Base-by-base conservation (phyloP, 2,888 invertebrate species). In the Morpho helenor region DNA sequence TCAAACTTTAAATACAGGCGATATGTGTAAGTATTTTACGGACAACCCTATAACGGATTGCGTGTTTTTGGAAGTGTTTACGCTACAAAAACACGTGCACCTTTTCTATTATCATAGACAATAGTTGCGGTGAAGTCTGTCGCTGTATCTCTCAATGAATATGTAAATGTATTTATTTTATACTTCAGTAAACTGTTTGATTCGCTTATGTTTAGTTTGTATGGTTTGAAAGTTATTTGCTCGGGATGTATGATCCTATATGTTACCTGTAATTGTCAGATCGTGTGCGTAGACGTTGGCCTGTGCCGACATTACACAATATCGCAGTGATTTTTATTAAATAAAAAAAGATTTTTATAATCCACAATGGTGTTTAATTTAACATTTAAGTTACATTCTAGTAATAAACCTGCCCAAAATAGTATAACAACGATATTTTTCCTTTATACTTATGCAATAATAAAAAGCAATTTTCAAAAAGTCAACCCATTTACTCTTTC, bases 301-400 rank as follows among this genome's bases (percentile, higher is more conserved):
- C 39, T 61, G 59, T 73, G 74, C 73, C 76, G 73, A 68, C 73
- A 68, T 67, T 72, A 78, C 80, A 82, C 77, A 76, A 77, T 79
- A 81, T 82, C 82, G 82, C 89, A 88, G 86, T 89, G 87, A 81
- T 86, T 88, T 87, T 84, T 82, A 86, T 82, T 83, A 48, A 63
- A 57, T 57, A 83, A 88, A 31, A 31, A 31, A 89, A 84, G 77
- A 82, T 82, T 88, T 88, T 90, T 89, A 87, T 87, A 88, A 87
- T 86, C 86, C 80, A 79, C 57, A 22, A 49, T 55, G 59, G 51
- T 68, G 66, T 77, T 79, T 79, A 72, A 74, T 76, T 77, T 68
- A 1, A 52, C 44, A n/a, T n/a, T n/a, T n/a, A n/a, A n/a, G n/a
- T n/a, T n/a, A n/a, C n/a, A n/a, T n/a, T n/a, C n/a, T n/a, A n/a